These are phyloP conservation scores for Ciconia boyciana DNA, from an alignment of 2,113 vertebrate species.

Conservation along the genomic window DNA sequence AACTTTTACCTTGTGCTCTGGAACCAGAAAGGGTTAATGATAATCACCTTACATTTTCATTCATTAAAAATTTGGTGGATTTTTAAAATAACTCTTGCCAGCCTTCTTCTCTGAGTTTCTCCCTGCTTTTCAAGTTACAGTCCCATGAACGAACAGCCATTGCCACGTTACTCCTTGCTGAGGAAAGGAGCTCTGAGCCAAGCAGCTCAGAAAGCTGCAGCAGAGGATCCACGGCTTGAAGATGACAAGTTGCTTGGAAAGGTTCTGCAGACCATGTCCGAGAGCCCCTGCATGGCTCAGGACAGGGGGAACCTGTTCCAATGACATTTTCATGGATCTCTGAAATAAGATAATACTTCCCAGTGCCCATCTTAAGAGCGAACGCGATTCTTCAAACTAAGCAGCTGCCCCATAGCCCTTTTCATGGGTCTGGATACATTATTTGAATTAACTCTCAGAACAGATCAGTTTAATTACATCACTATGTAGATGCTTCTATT, in stretches of 20 bases:
- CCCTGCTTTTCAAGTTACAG: neutral
- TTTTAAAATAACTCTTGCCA: neutral
- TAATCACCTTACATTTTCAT: neutral
- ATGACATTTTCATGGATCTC: neutral
- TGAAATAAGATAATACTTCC: neutral
- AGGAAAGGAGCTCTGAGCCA: neutral
- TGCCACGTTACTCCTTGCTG: neutral
- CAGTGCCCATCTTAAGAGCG: neutral
- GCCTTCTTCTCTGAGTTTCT: neutral
- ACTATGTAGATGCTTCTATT: slow-evolving; percentile 21
- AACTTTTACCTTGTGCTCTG: neutral
- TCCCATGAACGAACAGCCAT: neutral
- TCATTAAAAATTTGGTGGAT: neutral
- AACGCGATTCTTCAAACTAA: neutral
- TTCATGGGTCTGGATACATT: neutral
- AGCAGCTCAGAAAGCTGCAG: neutral
- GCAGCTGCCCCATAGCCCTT: neutral
- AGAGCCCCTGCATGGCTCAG: neutral
- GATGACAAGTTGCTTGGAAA: neutral
- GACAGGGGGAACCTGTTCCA: neutral
- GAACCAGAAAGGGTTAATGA: neutral
- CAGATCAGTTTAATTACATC: slow-evolving; percentile 9
- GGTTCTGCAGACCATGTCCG: neutral
- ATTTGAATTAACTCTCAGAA: slow-evolving; percentile 9
- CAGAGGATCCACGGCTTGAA: neutral